Percentiles rank a stretch among this genome's conserved stretches.
Conservation (phyloP, 2,888 invertebrate species). For the Ryuthela nishihirai region DNA sequence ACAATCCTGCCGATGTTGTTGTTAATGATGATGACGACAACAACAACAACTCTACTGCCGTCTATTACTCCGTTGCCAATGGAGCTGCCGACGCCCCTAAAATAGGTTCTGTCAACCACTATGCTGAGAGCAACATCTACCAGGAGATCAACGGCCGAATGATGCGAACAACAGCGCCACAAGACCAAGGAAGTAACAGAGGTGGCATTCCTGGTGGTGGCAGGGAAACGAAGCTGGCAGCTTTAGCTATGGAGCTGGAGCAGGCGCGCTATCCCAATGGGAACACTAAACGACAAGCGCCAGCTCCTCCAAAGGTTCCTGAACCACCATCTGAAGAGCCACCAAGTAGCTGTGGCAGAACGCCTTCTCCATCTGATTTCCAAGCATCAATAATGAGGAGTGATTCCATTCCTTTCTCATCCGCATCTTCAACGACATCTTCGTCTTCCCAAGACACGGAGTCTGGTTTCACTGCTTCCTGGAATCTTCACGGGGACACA, state of each 20-base stretch:
- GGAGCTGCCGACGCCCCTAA: not conserved
- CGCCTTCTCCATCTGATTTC: slow-evolving; percentile 1
- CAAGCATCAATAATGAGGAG: slow-evolving; percentile 9
- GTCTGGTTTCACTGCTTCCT: slow-evolving; percentile 27
- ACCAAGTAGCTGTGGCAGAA: slow-evolving; percentile 16
- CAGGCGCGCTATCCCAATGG: slow-evolving; percentile 30
- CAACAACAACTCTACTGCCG: too few species aligned
- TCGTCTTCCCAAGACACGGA: slow-evolving; percentile 35
- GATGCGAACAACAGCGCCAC: slow-evolving; percentile 5
- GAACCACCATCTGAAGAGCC: slow-evolving; percentile 31
- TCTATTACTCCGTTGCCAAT: slow-evolving; percentile 10
- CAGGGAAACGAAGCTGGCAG: slow-evolving; percentile 30
- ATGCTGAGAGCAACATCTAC: slow-evolving; percentile 33
- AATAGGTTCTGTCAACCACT: slow-evolving; percentile 17
- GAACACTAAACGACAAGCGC: slow-evolving; percentile 40
- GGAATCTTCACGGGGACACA: slow-evolving; percentile 27
- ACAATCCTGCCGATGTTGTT: too few species aligned
- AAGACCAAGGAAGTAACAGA: not conserved
- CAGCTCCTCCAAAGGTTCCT: slow-evolving; percentile 37
- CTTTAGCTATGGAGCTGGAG: slow-evolving; percentile 33
- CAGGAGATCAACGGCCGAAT: slow-evolving; percentile 14
- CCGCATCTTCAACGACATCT: slow-evolving; percentile 29
- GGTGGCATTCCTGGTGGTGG: not conserved
- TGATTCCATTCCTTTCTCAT: slow-evolving; percentile 24
- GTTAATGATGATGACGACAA: too few species aligned